Percentiles rank a stretch among this genome's conserved stretches.
phyloP scores from a whole-genome alignment of 2,797 vertebrate genomes.

The Euthynnus affinis region DNA sequence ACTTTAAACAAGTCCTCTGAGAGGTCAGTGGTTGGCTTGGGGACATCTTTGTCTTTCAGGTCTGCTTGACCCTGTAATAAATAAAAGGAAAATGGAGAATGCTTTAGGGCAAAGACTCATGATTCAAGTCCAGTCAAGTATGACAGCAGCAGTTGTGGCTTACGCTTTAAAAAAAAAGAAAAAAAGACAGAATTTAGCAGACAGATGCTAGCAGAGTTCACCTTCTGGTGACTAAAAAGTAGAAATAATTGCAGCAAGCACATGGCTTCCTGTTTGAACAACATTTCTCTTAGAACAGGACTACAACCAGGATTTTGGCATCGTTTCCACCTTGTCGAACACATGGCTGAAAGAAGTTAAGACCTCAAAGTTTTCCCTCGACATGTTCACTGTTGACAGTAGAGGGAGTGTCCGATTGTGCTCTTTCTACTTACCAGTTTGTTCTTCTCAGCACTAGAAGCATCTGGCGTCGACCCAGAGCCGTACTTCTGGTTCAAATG shows the following conservation, averaged over 20 bases:
- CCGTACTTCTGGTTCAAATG: conserved; percentile 99
- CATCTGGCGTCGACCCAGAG: conserved; percentile 90
- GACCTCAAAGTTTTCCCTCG: background rate
- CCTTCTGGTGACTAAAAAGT: background rate
- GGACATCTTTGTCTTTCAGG: conserved; percentile 93
- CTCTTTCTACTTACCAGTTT: conserved; percentile 82
- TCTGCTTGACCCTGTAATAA: conserved; percentile 83
- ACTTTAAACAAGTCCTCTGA: conserved; percentile 99
- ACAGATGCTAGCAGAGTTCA: background rate
- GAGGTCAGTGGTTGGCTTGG: conserved; percentile 95
- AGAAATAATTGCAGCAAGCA: background rate
- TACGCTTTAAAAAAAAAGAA: background rate
- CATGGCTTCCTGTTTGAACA: background rate
- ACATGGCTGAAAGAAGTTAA: background rate
- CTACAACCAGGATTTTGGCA: conserved; percentile 1
- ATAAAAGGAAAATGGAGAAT: conserved; percentile 21
- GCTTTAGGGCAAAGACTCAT: background rate
- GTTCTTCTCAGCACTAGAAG: conserved; percentile 86
- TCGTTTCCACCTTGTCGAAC: background rate
- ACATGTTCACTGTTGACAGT: background rate
- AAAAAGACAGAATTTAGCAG: background rate
- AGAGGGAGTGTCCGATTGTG: background rate
- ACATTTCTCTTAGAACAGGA: background rate
- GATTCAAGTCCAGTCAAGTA: background rate
- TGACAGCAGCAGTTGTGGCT: background rate